Conservation (phyloP, 2,113 vertebrate genomes). For the Ia io region DNA sequence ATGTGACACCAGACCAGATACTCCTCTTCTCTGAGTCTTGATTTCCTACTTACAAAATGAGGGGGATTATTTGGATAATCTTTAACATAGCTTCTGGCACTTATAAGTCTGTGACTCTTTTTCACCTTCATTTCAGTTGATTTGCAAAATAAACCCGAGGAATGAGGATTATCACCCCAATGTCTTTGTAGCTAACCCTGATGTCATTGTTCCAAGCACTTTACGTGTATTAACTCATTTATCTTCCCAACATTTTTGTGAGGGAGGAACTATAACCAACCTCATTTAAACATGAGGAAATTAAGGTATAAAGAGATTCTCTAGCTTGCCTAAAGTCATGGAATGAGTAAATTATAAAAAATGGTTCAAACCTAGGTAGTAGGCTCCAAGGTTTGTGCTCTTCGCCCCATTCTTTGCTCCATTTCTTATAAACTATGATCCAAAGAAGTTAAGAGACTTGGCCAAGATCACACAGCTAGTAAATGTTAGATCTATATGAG, state of each 20-base stretch:
- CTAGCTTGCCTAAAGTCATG: background rate
- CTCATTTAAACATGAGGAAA: slow-evolving; percentile 29
- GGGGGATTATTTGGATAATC: background rate
- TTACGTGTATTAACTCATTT: background rate
- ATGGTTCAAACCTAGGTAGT: background rate
- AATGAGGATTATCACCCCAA: background rate
- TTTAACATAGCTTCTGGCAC: background rate
- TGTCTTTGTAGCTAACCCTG: background rate
- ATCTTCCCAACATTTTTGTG: background rate
- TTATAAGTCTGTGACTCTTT: background rate
- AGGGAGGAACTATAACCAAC: background rate
- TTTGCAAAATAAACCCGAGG: background rate
- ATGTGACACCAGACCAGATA: background rate
- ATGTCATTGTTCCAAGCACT: background rate
- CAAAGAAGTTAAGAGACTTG: background rate
- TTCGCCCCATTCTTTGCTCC: background rate
- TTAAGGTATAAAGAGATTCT: background rate
- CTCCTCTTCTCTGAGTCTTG: background rate
- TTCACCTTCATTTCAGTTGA: background rate
- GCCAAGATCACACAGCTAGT: background rate
- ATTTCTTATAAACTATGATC: slow-evolving; percentile 16
- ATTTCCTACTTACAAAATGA: slow-evolving; percentile 8
- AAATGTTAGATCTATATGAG: background rate
- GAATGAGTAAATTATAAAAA: background rate
- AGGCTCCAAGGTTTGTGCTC: background rate